Conservation (phyloP, 2,113 vertebrate species). For the Cygnus buccinator region DNA sequence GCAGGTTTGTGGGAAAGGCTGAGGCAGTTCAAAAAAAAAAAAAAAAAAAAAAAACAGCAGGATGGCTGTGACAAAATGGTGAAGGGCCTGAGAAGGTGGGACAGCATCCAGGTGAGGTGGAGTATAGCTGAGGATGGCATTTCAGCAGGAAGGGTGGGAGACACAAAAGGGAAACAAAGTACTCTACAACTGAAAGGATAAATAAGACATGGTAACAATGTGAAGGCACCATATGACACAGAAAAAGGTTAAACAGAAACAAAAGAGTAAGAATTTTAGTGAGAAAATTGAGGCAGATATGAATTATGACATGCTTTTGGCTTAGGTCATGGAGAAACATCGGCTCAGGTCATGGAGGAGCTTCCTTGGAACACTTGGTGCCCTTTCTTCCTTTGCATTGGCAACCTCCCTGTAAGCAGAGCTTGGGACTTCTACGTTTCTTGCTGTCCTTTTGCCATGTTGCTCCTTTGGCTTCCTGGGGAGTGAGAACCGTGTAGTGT, state of each 20-base stretch:
- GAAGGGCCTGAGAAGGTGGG: not conserved
- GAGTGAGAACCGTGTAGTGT: too few relatives aligned
- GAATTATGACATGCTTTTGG: not conserved
- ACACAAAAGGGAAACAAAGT: not conserved
- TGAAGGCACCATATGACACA: not conserved
- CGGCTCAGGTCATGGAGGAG: too few relatives aligned
- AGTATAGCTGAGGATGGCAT: not conserved
- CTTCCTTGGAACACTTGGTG: too few relatives aligned
- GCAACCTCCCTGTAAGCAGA: too few relatives aligned
- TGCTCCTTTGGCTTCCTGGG: too few relatives aligned
- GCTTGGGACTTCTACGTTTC: too few relatives aligned
- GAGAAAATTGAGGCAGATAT: not conserved
- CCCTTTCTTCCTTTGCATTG: too few relatives aligned
- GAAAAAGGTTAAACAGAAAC: not conserved
- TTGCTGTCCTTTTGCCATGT: too few relatives aligned
- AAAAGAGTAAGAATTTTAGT: not conserved
- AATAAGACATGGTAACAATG: not conserved
- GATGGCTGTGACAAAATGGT: not conserved
- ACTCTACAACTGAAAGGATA: not conserved
- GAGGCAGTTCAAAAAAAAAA: not conserved
- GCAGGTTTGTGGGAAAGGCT: not conserved
- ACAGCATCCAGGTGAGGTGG: not conserved
- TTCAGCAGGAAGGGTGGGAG: not conserved
- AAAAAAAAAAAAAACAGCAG: not conserved
- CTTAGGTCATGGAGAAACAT: not conserved